A percentile compares a stretch with the other conserved stretches of the same genome.
phyloP scores from a whole-genome alignment of 1,140 invertebrate genomes.

The Solen grandis region DNA sequence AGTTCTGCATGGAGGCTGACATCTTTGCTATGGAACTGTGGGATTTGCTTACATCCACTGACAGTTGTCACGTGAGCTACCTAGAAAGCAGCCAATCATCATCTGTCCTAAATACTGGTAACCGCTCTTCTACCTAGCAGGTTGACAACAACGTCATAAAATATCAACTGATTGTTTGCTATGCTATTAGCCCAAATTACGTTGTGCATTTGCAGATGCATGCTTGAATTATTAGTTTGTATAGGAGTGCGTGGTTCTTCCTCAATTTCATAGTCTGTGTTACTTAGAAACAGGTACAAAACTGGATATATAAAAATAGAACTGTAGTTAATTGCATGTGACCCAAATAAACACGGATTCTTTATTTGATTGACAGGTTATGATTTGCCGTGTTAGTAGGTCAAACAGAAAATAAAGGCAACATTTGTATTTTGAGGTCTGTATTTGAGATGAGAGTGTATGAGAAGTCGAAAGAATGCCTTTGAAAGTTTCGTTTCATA shows the following conservation, averaged over 20 bases:
- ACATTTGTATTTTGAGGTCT: too few species aligned
- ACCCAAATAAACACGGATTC: constrained; percentile 32
- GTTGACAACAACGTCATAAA: too few species aligned
- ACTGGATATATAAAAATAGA: constrained; percentile 22
- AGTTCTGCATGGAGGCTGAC: constrained; percentile 47
- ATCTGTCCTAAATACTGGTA: constrained; percentile 12
- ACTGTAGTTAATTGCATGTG: constrained; percentile 27
- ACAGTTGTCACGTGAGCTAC: constrained; percentile 48
- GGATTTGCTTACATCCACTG: constrained; percentile 56
- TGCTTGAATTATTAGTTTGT: too few species aligned
- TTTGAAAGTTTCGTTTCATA: too few species aligned
- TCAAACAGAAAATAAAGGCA: constrained; percentile 3
- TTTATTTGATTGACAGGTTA: constrained; percentile 39
- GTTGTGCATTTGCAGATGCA: too few species aligned
- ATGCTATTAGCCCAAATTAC: too few species aligned
- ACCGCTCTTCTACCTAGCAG: constrained; percentile 17
- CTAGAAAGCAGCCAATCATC: constrained; percentile 58
- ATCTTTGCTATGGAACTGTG: constrained; percentile 53
- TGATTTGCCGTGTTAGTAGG: neutral
- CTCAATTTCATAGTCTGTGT: too few species aligned
- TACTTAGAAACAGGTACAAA: too few species aligned
- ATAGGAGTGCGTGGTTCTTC: too few species aligned
- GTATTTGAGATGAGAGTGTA: too few species aligned
- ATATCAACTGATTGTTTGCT: too few species aligned
- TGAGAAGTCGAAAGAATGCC: too few species aligned